Evolutionary conservation across 1,140 invertebrate species (phyloP), one percentile per base, ranked within the genome.

Genomic region (Dysdera silvatica): DNA sequence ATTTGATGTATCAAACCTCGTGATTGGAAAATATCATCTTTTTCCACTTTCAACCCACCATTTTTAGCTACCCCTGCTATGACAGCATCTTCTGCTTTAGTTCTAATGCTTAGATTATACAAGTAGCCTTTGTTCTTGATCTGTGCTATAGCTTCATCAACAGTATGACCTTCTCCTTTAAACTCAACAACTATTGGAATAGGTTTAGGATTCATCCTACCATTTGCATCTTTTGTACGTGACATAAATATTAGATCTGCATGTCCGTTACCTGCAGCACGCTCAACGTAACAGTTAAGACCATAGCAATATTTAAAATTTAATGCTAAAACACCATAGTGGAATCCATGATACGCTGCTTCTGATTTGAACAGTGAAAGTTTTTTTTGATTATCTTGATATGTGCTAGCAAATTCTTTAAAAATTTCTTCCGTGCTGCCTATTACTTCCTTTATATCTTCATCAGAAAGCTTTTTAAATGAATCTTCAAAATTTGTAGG

Each of bases 181-280:
- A n/a, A n/a, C n/a, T n/a, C n/a, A n/a, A n/a, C n/a, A n/a, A n/a
- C n/a, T n/a, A n/a, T n/a, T n/a, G n/a, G n/a, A n/a, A n/a, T n/a
- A n/a, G n/a, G n/a, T n/a, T n/a, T n/a, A n/a, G n/a, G n/a, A n/a
- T n/a, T n/a, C n/a, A n/a, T n/a, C n/a, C n/a, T n/a, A n/a, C n/a
- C n/a, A n/a, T 49, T 23, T 24, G 20, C 23, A 24, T 20, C 16
- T 20, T 55, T 29, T 28, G 24, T 29, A 18, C 16, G 18, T 14
- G 54, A 57, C 40, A 57, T 45, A 48, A 43, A 23, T 32, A 57
- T 57, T 57, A 57, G 18, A 48, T 41, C 37, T 43, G 55, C 55
- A 57, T 20, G 28, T 57, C 55, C 55, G 26, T 57, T 57, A 18
- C 37, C 55, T 31, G 55, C 53, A 45, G 29, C 31, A 6, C 37